Evolutionary conservation across 1,140 invertebrate species (phyloP), one percentile per base, ranked within the genome.

Genomic region (Solenopsis fugax): DNA sequence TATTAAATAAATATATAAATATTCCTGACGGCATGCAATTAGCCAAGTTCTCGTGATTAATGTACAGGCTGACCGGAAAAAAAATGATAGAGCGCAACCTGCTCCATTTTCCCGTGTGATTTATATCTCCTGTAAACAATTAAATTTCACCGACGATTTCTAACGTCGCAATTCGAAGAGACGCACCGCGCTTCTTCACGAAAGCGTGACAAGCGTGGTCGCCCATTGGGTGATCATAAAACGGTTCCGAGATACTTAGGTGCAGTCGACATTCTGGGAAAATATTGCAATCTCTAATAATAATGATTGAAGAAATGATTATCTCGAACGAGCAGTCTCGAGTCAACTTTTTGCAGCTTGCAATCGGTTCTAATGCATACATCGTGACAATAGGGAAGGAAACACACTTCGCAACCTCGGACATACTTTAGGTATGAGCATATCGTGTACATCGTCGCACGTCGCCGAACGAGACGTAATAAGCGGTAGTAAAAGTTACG

Each of bases 121-220:
- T 52, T 34, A 73, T 73, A 84, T 75, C 58, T 62, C 56, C n/a
- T 48, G 41, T 58, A 84, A 84, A 84, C 54, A 84, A 84, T 84
- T 84, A 84, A 84, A 75, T 84, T 84, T 84, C 80, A 84, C 80
- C 80, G 9, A 9, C 80, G 69, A 84, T 73, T 84, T 75, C 80
- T 75, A 84, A 67, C 65, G 29, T 80, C n/a, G 48, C 45, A 69
- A n/a, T 29, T n/a, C 10, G 34, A 69, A 45, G 7, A 71, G 64
- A 58, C 21, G 65, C 52, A 54, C 34, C 54, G 69, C 18, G 73
- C 54, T 60, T 84, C 80, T 71, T 84, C 80, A 84, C 69, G 80
- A 84, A 84, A 84, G 80, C 80, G 80, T 84, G 80, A 84, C 80
- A 81, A 81, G 64, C 41, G 41, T 84, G 41, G 24, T 73, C 80